Percentiles rank a stretch among this genome's conserved stretches.
phyloP scores from a whole-genome alignment of 2,113 vertebrate species.

The Thinocorus orbignyianus region DNA sequence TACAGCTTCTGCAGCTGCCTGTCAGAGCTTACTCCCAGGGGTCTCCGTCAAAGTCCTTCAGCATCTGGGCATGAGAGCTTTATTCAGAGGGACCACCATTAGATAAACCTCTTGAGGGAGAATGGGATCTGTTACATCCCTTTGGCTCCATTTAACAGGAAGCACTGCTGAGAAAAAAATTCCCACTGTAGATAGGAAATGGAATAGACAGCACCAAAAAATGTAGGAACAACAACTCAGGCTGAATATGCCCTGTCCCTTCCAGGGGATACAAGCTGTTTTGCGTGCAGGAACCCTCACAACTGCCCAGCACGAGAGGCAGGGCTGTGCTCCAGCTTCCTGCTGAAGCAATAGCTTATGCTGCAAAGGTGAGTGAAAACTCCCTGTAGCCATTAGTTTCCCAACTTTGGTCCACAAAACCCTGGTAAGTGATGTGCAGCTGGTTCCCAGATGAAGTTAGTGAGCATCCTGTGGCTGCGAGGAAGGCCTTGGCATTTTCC shows the following conservation, averaged over 20 bases:
- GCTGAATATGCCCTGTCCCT: neutral
- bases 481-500: neutral
- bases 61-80: neutral
- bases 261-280: neutral
- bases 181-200: neutral
- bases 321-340: neutral
- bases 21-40: neutral
- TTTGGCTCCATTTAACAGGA: neutral
- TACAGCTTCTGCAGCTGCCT: neutral
- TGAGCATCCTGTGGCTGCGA: neutral
- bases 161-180: neutral
- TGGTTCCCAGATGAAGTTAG: neutral
- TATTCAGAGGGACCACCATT: neutral
- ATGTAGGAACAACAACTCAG: neutral
- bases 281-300: neutral
- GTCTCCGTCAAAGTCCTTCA: neutral
- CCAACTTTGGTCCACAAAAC: neutral
- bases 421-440: rapidly evolving
- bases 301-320: neutral
- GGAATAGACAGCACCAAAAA: neutral
- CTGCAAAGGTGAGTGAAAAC: neutral
- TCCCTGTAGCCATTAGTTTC: neutral
- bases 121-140: neutral
- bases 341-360: neutral
- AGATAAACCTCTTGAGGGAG: neutral